phyloP scores from a whole-genome alignment of 2,888 invertebrate species.

The Phengaris alcon region DNA sequence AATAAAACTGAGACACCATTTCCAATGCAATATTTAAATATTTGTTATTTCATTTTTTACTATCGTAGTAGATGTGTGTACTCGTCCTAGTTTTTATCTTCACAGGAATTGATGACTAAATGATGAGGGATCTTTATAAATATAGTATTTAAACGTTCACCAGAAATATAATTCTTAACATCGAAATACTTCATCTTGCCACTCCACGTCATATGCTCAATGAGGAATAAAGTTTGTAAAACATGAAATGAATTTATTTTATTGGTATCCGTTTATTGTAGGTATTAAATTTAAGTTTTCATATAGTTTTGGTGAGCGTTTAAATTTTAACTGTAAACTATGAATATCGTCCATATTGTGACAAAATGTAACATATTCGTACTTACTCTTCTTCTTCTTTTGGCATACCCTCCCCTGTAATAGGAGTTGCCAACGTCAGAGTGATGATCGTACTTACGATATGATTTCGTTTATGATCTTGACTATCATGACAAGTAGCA shows the following conservation, averaged over 20 bases:
- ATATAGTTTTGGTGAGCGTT: slow-evolving; percentile 46
- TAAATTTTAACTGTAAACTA: slow-evolving; percentile 45
- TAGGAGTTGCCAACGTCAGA: too few species aligned
- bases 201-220: background rate
- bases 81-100: slow-evolving; percentile 73
- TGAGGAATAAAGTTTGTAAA: background rate
- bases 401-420: too few species aligned
- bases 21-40: background rate
- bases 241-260: background rate
- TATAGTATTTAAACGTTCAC: slow-evolving; percentile 35
- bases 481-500: background rate
- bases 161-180: background rate
- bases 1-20: background rate
- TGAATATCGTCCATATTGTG: slow-evolving; percentile 68
- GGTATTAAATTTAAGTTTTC: background rate
- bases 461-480: background rate
- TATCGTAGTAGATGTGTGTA: slow-evolving; percentile 42
- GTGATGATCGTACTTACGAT: too few species aligned
- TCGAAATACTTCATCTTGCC: background rate
- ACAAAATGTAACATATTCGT: slow-evolving; percentile 64
- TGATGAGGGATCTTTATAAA: slow-evolving; percentile 62
- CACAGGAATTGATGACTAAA: slow-evolving; percentile 73
- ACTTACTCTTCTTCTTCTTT: too few species aligned
- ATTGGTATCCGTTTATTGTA: background rate
- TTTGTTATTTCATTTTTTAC: background rate